Evolutionary conservation across 2,113 vertebrate genomes (phyloP).

Genomic region (Eulemur macaco): DNA sequence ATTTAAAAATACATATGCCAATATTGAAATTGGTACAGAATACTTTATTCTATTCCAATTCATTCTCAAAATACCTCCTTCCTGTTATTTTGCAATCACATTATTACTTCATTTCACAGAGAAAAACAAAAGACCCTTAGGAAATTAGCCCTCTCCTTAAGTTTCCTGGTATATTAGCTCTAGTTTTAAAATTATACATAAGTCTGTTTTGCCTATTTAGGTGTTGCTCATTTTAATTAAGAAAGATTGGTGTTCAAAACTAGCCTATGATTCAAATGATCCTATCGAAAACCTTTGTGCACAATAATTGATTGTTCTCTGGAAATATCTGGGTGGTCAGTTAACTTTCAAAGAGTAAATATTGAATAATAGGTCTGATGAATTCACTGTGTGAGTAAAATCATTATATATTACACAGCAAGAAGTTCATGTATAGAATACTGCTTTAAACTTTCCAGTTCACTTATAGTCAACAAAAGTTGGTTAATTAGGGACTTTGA

Average conservation of each 20-base stretch:
- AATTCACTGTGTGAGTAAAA: not conserved
- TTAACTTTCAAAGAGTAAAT: constrained; percentile 4
- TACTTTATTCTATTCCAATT: not conserved
- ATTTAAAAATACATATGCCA: constrained; percentile 7
- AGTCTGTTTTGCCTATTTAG: not conserved
- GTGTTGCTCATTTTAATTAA: constrained; percentile 53
- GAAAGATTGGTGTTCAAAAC: not conserved
- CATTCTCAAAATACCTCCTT: not conserved
- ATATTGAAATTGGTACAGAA: not conserved
- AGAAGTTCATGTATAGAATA: not conserved
- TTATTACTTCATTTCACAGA: not conserved
- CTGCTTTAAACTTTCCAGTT: not conserved
- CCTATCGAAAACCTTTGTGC: not conserved
- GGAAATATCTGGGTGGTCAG: not conserved
- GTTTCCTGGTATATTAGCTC: not conserved
- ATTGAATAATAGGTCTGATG: not conserved
- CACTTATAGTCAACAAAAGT: not conserved
- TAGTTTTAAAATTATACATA: constrained; percentile 35
- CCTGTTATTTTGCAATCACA: not conserved
- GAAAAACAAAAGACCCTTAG: not conserved
- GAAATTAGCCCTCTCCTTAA: not conserved
- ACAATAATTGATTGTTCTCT: not conserved
- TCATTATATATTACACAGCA: not conserved
- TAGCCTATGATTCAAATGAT: not conserved
- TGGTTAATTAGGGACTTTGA: not conserved